A percentile compares a stretch with the other conserved stretches of the same genome.
Evolutionary conservation across 2,797 vertebrate genomes (phyloP).

Genomic region (Enteromius thamalakanensis): DNA sequence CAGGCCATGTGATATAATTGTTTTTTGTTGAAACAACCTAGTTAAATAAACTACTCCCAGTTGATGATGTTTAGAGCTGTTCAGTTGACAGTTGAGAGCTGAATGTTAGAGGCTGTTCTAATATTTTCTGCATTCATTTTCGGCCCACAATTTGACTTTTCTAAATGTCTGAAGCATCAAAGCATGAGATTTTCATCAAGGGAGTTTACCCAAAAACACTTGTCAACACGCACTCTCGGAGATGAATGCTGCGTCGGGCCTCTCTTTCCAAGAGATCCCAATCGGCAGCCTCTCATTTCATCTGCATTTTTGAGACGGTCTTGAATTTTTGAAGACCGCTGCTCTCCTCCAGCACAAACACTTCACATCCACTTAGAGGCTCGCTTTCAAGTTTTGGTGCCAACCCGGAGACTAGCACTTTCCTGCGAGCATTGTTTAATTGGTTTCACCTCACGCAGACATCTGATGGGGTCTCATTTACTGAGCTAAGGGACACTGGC

Average conservation of each 20-base stretch:
- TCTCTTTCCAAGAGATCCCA: conserved; percentile 18
- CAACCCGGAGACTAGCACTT: conserved; percentile 65
- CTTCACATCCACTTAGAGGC: conserved; percentile 54
- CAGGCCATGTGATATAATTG: neutral
- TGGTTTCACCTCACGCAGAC: conserved; percentile 77
- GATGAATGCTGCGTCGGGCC: neutral
- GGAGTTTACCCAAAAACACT: neutral
- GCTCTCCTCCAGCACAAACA: conserved; percentile 45
- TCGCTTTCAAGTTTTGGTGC: conserved; percentile 61
- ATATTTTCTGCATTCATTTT: neutral
- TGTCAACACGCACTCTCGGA: conserved; percentile 8
- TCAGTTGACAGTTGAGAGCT: neutral
- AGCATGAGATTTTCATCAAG: conserved; percentile 9
- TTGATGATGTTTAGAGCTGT: neutral
- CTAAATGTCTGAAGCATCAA: neutral
- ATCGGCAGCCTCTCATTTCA: conserved; percentile 30
- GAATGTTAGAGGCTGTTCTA: neutral
- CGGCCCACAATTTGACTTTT: neutral
- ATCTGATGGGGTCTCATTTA: conserved; percentile 70
- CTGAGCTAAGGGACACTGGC: conserved; percentile 65
- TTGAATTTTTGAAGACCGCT: conserved; percentile 43
- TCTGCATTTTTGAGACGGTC: conserved; percentile 27
- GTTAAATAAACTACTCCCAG: neutral
- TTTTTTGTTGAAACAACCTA: neutral
- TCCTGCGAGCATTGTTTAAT: conserved; percentile 74